phyloP scores from a whole-genome alignment of 2,113 vertebrate genomes.

The Tachuris rubrigastra region DNA sequence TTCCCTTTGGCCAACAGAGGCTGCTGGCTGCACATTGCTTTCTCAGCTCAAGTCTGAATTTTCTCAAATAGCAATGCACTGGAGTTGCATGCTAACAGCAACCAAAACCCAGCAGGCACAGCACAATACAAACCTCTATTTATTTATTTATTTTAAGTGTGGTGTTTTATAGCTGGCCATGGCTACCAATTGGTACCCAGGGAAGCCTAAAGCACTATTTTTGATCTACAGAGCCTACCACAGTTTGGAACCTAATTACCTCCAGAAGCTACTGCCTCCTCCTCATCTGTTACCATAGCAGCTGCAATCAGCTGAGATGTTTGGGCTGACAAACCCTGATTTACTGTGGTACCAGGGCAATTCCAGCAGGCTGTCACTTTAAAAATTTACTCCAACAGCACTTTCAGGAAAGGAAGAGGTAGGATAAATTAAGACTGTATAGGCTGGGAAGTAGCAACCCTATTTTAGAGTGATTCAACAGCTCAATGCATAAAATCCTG shows the following conservation, averaged over 20 bases:
- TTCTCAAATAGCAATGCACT: background rate
- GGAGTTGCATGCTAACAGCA: background rate
- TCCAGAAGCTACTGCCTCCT: conserved; percentile 12
- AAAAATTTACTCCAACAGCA: background rate
- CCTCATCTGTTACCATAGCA: conserved; percentile 41
- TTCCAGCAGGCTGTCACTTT: background rate
- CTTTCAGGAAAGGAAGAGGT: background rate
- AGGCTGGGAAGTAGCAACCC: background rate
- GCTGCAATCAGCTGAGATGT: conserved; percentile 10
- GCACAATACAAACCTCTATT: background rate
- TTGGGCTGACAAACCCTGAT: background rate
- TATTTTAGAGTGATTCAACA: background rate
- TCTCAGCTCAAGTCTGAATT: background rate
- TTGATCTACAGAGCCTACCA: conserved; percentile 24
- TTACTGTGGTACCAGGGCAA: conserved; percentile 13
- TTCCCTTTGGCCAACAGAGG: background rate
- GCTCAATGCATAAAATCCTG: background rate
- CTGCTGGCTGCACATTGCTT: rapidly evolving
- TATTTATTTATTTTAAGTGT: background rate
- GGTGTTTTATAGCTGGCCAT: background rate
- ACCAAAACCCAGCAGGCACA: background rate
- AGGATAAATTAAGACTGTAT: conserved; percentile 12
- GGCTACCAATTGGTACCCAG: background rate
- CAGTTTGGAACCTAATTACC: background rate
- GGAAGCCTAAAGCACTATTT: conserved; percentile 10